Percentiles rank a stretch among this genome's conserved stretches.
Evolutionary conservation across 2,797 vertebrate genomes (phyloP).

Genomic region (Lagocephalus sceleratus): DNA sequence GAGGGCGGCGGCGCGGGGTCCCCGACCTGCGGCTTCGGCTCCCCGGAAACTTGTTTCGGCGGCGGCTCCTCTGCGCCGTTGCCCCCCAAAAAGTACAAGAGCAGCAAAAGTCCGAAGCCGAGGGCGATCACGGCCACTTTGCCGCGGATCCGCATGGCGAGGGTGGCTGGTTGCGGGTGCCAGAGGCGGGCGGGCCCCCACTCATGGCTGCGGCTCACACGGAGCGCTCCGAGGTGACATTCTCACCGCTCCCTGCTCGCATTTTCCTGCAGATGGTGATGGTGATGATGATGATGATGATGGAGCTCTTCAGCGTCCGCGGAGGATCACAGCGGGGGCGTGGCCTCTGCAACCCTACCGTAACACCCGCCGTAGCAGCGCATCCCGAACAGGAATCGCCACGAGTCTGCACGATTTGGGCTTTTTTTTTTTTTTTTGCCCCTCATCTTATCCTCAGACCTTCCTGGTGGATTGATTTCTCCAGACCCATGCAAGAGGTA

Average conservation of each 20-base stretch:
- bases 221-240: slow-evolving; percentile 50
- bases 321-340: slow-evolving; percentile 62
- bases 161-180: slow-evolving; percentile 46
- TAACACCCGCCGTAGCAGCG: slow-evolving; percentile 42
- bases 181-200: slow-evolving; percentile 32
- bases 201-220: slow-evolving; percentile 62
- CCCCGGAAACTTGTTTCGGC: slow-evolving; percentile 57
- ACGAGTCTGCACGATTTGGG: neutral
- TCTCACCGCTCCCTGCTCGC: slow-evolving; percentile 59
- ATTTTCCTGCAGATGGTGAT: slow-evolving; percentile 67
- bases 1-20: slow-evolving; percentile 43
- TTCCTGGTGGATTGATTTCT: too few relatives aligned
- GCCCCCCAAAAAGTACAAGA: slow-evolving; percentile 80
- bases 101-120: slow-evolving; percentile 80
- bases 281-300: slow-evolving; percentile 58
- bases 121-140: slow-evolving; percentile 70
- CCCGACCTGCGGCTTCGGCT: slow-evolving; percentile 23
- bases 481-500: too few relatives aligned
- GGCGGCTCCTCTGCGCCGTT: slow-evolving; percentile 71
- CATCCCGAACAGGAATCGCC: neutral
- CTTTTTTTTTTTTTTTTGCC: neutral
- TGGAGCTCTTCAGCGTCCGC: slow-evolving; percentile 56
- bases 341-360: slow-evolving; percentile 54
- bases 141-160: slow-evolving; percentile 78
- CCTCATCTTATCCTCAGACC: neutral